Evolutionary conservation across 2,888 invertebrate species (phyloP), one percentile per base, ranked within the genome.

Genomic region (Lithophane leautieri): DNA sequence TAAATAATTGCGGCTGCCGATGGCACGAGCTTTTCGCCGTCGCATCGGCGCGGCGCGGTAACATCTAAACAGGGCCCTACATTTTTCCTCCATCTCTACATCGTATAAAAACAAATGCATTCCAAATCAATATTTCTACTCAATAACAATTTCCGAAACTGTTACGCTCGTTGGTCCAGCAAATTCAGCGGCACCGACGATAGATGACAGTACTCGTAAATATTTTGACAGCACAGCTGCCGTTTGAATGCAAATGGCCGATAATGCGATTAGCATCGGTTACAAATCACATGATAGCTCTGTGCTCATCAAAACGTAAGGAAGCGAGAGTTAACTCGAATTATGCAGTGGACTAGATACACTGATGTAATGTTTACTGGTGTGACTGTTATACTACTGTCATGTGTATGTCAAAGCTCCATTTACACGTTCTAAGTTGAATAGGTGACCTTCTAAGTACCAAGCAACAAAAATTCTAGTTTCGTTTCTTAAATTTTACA

Each of bases 201-300:
- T 79, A 84, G 78, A 86, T 87, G 87, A 78, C 86, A 82, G 81
- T 71, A 83, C 62, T 88, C 78, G 82, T 88, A 87, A 88, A 88
- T 81, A 88, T 87, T 87, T 88, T 87, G 87, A 84, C 83, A 83
- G 83, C 73, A 22, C 69, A 65, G 83, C 65, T 78, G 78, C 78
- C 77, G 70, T 78, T 76, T 73, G 85, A 83, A 86, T 88, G 81
- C 77, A 76, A 86, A 86, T 85, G 78, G 78, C 22, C 77, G 71
- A 78, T 86, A 84, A 87, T 87, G 70, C 77, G 83, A 87, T 87
- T 86, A 79, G 75, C 52, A 76, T 75, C 75, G 65, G 83, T 82
- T 86, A 78, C 87, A 84, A 82, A 87, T 87, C 86, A 87, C 84
- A 76, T 76, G 76, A 83, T 78, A 66, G 79, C 67, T 78, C 62